Base-by-base conservation (phyloP, 2,888 invertebrate genomes). In the Xanthorhoe spadicearia region DNA sequence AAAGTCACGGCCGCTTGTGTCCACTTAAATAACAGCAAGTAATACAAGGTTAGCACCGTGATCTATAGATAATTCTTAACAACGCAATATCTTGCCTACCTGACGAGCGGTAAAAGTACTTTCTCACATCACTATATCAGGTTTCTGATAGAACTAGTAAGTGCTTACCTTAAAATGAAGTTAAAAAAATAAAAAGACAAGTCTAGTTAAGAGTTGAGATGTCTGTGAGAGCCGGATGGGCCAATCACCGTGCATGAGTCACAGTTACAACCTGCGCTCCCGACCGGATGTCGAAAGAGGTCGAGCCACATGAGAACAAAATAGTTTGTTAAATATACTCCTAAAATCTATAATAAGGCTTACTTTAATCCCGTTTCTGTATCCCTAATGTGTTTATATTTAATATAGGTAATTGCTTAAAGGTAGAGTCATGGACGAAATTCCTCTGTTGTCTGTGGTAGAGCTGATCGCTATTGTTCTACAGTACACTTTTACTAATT, bases 211-310 rank as follows among this genome's bases (percentile, higher is more conserved):
- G 83, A 85, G 85, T 88, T 87, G 81, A 85, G 82, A 86, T 80
- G 86, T 87, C 85, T 87, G 83, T 84, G 84, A 83, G 84, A 83
- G 83, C 89, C 89, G 92, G 92, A 92, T 91, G 90, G 83, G 79
- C 86, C 90, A 92, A 92, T 92, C 89, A 89, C 81, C 82, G 79
- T 79, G 80, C 78, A 82, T 90, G 90, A 90, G 84, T 91, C 90
- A 92, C 82, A 81, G 85, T 80, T 74, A 77, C 79, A 79, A 81
- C 79, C 76, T 77, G 80, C 77, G 80, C 81, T 77, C 79, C 80
- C 77, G 74, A 77, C 77, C 82, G n/a, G 78, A 79, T 81, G 65
- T 72, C 73, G 70, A 75, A 74, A 82, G 75, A 82, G 83, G 82
- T 64, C 62, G 58, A 15, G 50, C 51, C 52, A 66, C 50, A 38